phyloP scores from a whole-genome alignment of 2,797 vertebrate genomes.

The Sebastolobus alascanus region DNA sequence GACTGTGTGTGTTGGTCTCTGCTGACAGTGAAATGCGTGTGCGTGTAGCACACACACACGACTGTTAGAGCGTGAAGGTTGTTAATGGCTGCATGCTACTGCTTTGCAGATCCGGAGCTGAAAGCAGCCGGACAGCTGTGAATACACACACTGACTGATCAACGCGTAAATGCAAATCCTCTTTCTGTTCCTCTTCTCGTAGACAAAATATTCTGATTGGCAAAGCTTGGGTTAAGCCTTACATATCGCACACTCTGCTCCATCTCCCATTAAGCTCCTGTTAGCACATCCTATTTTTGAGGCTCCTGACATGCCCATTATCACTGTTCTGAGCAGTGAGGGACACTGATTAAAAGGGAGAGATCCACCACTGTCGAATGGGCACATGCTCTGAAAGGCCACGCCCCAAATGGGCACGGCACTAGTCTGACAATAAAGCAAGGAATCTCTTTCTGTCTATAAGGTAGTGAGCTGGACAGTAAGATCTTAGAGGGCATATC shows the following conservation, averaged over 20 bases:
- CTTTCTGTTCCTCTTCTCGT: neutral
- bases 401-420: no score
- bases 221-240: neutral
- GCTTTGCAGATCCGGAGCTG: constrained; percentile 11
- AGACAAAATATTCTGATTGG: neutral
- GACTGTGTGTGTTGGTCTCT: constrained; percentile 12
- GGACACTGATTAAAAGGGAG: constrained; percentile 55
- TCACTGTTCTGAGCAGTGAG: constrained; percentile 30
- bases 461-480: neutral
- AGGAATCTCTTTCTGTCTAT: no score
- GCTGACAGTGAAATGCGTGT: constrained; percentile 24
- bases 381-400: no score
- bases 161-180: neutral
- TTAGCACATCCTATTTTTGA: constrained; percentile 39
- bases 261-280: constrained; percentile 50
- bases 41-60: neutral
- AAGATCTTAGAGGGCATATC: neutral
- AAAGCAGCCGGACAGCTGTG: constrained; percentile 14
- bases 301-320: constrained; percentile 55
- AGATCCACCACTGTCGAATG: neutral
- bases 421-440: no score
- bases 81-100: constrained; percentile 35
- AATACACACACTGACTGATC: neutral
- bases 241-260: constrained; percentile 25
- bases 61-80: constrained; percentile 32